Conservation (phyloP, 2,113 vertebrate genomes). For the Hystrix brachyura region DNA sequence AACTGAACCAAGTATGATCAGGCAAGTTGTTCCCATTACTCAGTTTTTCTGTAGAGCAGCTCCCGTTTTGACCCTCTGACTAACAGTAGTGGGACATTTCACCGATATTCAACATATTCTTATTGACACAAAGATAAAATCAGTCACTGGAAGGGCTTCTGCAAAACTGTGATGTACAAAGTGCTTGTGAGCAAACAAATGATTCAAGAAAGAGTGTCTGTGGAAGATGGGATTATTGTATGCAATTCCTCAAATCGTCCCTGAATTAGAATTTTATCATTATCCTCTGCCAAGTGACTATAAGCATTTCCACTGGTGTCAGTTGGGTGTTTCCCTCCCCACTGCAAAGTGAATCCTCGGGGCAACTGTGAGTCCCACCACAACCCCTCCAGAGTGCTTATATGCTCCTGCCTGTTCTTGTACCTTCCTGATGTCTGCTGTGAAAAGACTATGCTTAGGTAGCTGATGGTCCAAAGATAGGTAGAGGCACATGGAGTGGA, state of each 20-base stretch:
- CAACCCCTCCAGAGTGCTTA: background rate
- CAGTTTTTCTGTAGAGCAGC: background rate
- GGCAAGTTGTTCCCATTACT: background rate
- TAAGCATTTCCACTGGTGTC: background rate
- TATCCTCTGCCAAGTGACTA: background rate
- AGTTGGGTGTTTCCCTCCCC: background rate
- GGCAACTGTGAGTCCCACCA: background rate
- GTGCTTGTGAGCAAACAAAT: background rate
- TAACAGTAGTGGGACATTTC: background rate
- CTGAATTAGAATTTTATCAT: background rate
- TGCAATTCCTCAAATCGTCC: background rate
- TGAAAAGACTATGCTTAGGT: background rate
- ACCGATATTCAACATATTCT: background rate
- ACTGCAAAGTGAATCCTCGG: background rate
- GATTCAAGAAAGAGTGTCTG: background rate
- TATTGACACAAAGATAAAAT: background rate
- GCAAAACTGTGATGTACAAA: background rate
- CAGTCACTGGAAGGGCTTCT: background rate
- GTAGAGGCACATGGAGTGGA: background rate
- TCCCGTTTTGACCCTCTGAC: accelerated
- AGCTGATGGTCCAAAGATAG: background rate
- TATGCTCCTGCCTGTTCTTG: background rate
- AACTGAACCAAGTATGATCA: background rate
- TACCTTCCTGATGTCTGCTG: background rate
- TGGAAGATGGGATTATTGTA: background rate